Percentiles rank a stretch among this genome's conserved stretches.
Evolutionary conservation across 2,888 invertebrate genomes (phyloP).

Genomic region (Tryphoninae sp.): DNA sequence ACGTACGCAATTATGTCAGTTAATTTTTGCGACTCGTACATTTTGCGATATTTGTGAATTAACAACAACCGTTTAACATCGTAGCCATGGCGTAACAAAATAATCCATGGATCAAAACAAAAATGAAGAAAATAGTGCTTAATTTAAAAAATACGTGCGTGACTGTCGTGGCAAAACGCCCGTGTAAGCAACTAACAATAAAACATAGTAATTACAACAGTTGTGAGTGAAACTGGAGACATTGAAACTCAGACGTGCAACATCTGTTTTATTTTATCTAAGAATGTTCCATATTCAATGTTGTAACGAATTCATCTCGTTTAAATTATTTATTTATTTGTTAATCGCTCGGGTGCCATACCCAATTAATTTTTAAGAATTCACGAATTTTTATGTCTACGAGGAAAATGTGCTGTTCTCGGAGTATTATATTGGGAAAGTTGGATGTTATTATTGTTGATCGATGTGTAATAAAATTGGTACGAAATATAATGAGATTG

Average conservation of each 20-base stretch:
- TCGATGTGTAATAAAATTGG: conserved; percentile 60
- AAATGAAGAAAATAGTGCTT: conserved; percentile 32
- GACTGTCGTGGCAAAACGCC: conserved; percentile 38
- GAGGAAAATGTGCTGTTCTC: conserved; percentile 39
- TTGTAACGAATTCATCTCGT: conserved; percentile 58
- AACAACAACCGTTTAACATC: conserved; percentile 58
- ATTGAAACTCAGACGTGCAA: conserved; percentile 10
- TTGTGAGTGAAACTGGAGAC: background rate
- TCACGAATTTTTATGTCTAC: conserved; percentile 34
- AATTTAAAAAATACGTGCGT: conserved; percentile 21
- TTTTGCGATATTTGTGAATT: conserved; percentile 10
- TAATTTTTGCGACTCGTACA: conserved; percentile 12
- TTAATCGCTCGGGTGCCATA: conserved; percentile 77
- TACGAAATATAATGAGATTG: conserved; percentile 39
- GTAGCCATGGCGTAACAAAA: conserved; percentile 62
- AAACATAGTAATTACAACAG: conserved; percentile 16
- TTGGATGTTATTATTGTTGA: conserved; percentile 45
- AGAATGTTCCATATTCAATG: conserved; percentile 14
- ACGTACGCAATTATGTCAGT: conserved; percentile 23
- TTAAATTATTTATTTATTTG: conserved; percentile 67
- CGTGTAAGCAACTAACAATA: conserved; percentile 27
- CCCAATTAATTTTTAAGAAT: conserved; percentile 69
- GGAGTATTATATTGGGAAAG: conserved; percentile 43
- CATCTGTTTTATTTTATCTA: conserved; percentile 4
- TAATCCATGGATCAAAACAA: conserved; percentile 43